Base-by-base conservation (phyloP, 2,113 vertebrate species). In the Eolophus roseicapilla region DNA sequence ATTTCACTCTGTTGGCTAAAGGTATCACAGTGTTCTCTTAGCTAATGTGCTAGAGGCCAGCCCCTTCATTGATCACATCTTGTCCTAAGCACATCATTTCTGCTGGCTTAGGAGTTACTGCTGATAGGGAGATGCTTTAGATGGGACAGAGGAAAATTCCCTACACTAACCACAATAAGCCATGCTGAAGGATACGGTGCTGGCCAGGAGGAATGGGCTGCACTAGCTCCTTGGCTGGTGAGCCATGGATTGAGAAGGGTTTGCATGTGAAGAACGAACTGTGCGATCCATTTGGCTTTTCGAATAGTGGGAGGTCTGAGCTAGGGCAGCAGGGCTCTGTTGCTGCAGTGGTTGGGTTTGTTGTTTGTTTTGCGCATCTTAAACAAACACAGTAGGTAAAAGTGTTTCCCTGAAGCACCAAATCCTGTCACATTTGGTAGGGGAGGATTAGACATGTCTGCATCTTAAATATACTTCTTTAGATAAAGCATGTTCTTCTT, bases 11-110 rank as follows among this genome's bases (percentile, higher is more conserved):
- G 70, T n/a, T 88, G 76, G 76, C 78, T 52, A 1, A 86, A 90
- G 85, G 86, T 82, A 84, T 96, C 96, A 96, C 94, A 95, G 96
- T 96, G 96, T 94, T 96, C 82, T 84, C 60, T 74, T 73, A n/a
- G 85, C 90, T 73, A 2, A 11, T 4, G 41, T 44, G 53, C 82
- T 43, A 2, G 74, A 77, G 49, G 52, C 17, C 53, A 41, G 43
- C 65, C 60, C 62, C 52, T 55, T 4, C 11, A 11, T 2, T 11
- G 41, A 16, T 39, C 60, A 12, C 2, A 0, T 10, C 55, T 11
- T 13, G 25, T 35, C 49, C 86, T 35, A 39, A 85, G 77, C 78
- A 3, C 74, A 1, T 43, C 2, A 1, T 10, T 81, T 25, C 84
- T 60, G 43, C 87, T 37, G 49, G 49, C 41, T 64, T 62, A 44